Conservation (phyloP, 2,888 invertebrate species). For the Hyposoter dolosus region DNA sequence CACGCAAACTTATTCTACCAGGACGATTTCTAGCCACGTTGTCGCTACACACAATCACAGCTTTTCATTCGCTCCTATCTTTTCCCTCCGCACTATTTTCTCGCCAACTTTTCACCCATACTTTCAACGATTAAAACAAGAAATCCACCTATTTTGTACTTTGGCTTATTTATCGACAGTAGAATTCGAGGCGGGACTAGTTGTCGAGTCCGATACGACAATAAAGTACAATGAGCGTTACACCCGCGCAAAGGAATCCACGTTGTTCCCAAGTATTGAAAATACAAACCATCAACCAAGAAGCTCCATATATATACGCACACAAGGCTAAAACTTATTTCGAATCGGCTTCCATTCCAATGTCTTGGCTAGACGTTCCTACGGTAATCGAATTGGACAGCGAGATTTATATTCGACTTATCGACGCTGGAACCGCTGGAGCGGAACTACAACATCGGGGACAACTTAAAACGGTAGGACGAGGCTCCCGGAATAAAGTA, state of each 20-base stretch:
- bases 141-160: constrained; percentile 6
- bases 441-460: constrained; percentile 25
- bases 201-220: constrained; percentile 5
- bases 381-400: constrained; percentile 80
- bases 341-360: constrained; percentile 43
- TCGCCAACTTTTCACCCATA: constrained; percentile 4
- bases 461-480: constrained; percentile 30
- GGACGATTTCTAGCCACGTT: constrained; percentile 50
- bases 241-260: constrained; percentile 30
- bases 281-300: constrained; percentile 37
- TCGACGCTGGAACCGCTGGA: constrained; percentile 75
- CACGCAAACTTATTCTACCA: constrained; percentile 64
- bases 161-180: constrained; percentile 33
- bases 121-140: constrained; percentile 35
- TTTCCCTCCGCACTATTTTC: constrained; percentile 10
- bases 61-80: constrained; percentile 23
- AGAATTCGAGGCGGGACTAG: neutral
- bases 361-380: constrained; percentile 73
- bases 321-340: constrained; percentile 37
- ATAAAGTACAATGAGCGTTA: constrained; percentile 47
- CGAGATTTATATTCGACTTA: constrained; percentile 82
- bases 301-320: neutral
- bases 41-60: constrained; percentile 26
- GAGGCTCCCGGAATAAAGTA: neutral
- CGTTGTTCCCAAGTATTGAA: constrained; percentile 35